Base-by-base conservation (phyloP, 2,113 vertebrate species). In the Cromileptes altivelis region DNA sequence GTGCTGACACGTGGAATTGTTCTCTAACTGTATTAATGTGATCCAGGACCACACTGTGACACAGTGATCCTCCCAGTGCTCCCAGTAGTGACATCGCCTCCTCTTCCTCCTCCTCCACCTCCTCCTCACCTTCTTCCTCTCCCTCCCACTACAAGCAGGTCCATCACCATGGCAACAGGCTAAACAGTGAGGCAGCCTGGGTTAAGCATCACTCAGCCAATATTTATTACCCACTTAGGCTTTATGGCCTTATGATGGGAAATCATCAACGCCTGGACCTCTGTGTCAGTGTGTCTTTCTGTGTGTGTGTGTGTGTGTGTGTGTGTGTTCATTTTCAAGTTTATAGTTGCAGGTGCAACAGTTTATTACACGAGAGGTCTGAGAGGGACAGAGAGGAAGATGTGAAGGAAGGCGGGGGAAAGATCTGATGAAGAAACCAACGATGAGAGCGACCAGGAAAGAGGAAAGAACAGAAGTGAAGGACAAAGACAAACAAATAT, bases 221-320 rank as follows among this genome's bases (percentile, higher is more conserved):
- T 88, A 90, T 90, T 92, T 85, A 89, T 88, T 85, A 89, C 87
- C 85, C 88, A 90, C 90, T 92, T 86, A 80, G 87, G 77, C 75
- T 91, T 89, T 83, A 85, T 89, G 78, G 78, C 88, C 79, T 89
- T 52, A 75, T 86, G 85, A 92, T 90, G 70, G 76, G 73, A 71
- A 61, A 60, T 78, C 74, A 78, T 85, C 78, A 64, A 55, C 9
- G 40, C 11, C 63, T 2, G 21, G 57, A 75, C 71, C 47, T 56
- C 4, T 56, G 33, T 55, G 42, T 81, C 56, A 58, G 74, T 33
- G 62, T 47, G 70, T 37, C 37, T 68, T 30, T 14, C n/a, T 21
- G 25, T 53, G 57, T 49, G 42, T 53, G 50, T 83, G 56, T 27
- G 27, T 27, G 70, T 72, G 69, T 55, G 69, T 68, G 81, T 74